Base-by-base conservation (phyloP, 2,888 invertebrate genomes). In the Lasioglossum morio region DNA sequence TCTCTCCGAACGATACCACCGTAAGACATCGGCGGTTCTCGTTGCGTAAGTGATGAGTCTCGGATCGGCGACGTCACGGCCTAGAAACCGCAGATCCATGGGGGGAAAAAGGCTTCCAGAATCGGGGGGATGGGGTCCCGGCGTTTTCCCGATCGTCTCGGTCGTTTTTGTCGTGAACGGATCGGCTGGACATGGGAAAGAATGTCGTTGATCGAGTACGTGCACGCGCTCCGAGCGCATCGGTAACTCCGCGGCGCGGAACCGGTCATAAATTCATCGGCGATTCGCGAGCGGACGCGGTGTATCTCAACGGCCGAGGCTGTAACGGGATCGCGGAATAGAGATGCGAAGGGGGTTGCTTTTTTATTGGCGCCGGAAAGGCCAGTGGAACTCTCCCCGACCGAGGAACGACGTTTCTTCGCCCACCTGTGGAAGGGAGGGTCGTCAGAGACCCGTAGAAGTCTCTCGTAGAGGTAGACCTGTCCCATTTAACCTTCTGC, bases 131-230 rank as follows among this genome's bases (percentile, higher is more conserved):
- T 27, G 69, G 40, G 27, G 40, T 12, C 43, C 5, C 37, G 82
- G 27, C 30, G 53, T 40, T 69, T 69, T 82, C 81, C 73, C 82
- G 77, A 37, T 74, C 74, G 63, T 66, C 76, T 69, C 57, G 77
- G 75, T 8, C 82, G 82, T 72, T 85, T 85, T 85, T 74, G 72
- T 37, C 82, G 79, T 81, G 70, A 77, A 72, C 77, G 81, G 66
- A 75, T 76, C 16, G 66, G n/a, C 74, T 72, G 79, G 72, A 77
- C 86, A 84, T 85, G 85, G 79, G 84, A 90, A 90, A 85, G 88
- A 90, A 90, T 90, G 90, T 89, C 76, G 86, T 82, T 82, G 80
- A 87, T 90, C 87, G 81, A 66, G 89, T 85, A 77, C 84, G 69
- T 74, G 80, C 48, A 73, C 81, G 74, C 77, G 80, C 84, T 78